Percentiles rank a stretch among this genome's conserved stretches.
Evolutionary conservation across 53 echinoderm and acorn worm genomes (phyloP).

Genomic region (Pentamera pediparva): DNA sequence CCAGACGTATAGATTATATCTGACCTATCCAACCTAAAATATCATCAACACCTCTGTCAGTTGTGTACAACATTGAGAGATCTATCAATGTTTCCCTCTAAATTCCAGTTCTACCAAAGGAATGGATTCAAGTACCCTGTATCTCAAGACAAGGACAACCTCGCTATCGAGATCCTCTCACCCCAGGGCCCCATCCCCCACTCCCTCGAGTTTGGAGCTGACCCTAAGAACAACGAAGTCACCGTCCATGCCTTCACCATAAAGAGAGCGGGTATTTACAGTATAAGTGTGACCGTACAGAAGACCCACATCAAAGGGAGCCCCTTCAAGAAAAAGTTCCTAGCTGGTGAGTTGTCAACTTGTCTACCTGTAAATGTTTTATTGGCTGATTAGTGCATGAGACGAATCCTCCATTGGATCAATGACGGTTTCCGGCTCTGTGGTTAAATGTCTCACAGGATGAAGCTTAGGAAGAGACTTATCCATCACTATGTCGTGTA

Average conservation of each 20-base stretch:
- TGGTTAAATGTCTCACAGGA: neutral
- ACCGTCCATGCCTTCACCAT: constrained; percentile 75
- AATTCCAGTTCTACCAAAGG: constrained; percentile 71
- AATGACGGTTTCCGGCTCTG: too few species aligned
- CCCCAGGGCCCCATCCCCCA: constrained; percentile 62
- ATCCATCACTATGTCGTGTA: constrained; percentile 3
- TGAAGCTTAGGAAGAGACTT: neutral
- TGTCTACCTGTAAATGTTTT: neutral
- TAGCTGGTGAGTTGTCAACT: constrained; percentile 57
- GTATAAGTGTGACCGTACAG: constrained; percentile 47
- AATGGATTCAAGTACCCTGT: constrained; percentile 73
- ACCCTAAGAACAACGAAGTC: constrained; percentile 47
- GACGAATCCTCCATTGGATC: too few species aligned
- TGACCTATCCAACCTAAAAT: too few species aligned
- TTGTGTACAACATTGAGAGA: too few species aligned
- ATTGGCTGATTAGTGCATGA: neutral
- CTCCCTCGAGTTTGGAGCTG: constrained; percentile 57
- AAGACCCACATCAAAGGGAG: constrained; percentile 67
- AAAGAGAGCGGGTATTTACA: constrained; percentile 62
- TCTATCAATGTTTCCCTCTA: neutral
- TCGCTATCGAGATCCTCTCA: constrained; percentile 56
- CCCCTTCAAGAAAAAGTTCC: constrained; percentile 63
- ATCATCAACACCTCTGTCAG: too few species aligned
- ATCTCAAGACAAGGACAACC: constrained; percentile 55
- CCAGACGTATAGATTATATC: too few species aligned